Conservation (phyloP, 2,797 vertebrate species). For the Lutra lutra region DNA sequence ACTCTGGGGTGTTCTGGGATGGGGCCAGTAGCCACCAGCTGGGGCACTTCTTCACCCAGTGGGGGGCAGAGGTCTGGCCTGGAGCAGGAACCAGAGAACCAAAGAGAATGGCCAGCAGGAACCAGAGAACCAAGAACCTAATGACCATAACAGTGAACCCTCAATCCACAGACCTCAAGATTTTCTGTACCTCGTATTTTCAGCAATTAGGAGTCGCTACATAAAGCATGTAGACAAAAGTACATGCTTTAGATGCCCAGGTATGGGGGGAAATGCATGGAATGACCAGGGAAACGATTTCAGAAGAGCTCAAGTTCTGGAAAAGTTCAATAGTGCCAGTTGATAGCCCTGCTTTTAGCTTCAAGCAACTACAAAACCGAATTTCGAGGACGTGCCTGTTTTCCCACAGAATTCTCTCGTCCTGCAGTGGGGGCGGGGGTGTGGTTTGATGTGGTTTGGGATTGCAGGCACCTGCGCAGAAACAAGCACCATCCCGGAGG, state of each 20-base stretch:
- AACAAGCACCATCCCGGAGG: not conserved
- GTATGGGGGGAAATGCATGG: not conserved
- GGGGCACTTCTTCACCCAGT: not conserved
- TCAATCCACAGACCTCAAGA: not conserved
- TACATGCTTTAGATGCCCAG: not conserved
- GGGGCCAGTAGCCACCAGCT: no score
- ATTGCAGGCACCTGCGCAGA: not conserved
- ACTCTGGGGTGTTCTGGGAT: not conserved
- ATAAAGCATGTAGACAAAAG: not conserved
- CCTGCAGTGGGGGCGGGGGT: rapidly evolving
- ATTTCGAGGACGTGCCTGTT: not conserved
- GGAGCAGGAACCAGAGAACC: not conserved
- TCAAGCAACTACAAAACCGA: not conserved
- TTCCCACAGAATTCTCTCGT: not conserved
- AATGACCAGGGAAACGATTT: not conserved
- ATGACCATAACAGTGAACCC: not conserved
- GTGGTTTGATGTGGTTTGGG: rapidly evolving
- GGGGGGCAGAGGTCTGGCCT: no score
- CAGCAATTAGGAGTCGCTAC: not conserved
- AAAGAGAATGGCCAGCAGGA: not conserved
- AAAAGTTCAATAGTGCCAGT: not conserved
- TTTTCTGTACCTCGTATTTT: not conserved
- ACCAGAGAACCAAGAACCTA: not conserved
- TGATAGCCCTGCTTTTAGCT: not conserved
- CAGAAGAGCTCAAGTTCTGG: not conserved